Evolutionary conservation across 2,113 vertebrate species (phyloP), one percentile per base, ranked within the genome.

Genomic region (Garra rufa): DNA sequence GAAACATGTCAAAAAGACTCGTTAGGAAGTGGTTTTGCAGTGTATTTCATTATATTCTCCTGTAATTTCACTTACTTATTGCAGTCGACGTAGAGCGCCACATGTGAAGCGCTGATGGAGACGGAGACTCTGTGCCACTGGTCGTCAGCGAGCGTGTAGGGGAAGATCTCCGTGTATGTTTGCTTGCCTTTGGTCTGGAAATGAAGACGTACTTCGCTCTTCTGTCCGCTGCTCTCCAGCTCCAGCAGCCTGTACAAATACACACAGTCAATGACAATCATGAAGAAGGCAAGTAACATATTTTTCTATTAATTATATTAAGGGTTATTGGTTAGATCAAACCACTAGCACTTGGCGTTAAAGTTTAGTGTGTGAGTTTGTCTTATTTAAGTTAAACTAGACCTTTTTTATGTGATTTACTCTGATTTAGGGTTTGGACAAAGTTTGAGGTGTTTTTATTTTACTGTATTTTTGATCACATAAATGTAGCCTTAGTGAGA

Each of bases 51-150:
- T 17, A 65, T n/a, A 55, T 55, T 21, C 50, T 55, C 50, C 7
- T 0, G 17, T 50, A 17, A 50, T 50, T 52, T 52, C 6, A 52
- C 50, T 7, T n/a, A 57, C 52, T 57, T 57, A 9, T 57, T 99
- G 91, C 98, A 99, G 93, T 99, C 98, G 6, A 99, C 91, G 1
- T 98, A 95, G 71, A 99, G 94, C 85, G 97, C 94, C 91, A 99
- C 90, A 30, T 99, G 98, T 79, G 98, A 98, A 50, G 98, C 97
- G 83, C 98, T 99, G 91, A 99, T 90, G 61, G 97, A 95, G 88
- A 99, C 90, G 14, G 98, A 98, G 76, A 99, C 94, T 81, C 96
- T 97, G 92, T 99, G 98, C 98, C 98, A 99, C 93, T 97, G 97
- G 89, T 96, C 94, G 86, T 99, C 98, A 38, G 97, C 98, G 91